A percentile compares a stretch with the other conserved stretches of the same genome.
phyloP scores from a whole-genome alignment of 2,797 vertebrate genomes.

The Hozukius guyotensis region DNA sequence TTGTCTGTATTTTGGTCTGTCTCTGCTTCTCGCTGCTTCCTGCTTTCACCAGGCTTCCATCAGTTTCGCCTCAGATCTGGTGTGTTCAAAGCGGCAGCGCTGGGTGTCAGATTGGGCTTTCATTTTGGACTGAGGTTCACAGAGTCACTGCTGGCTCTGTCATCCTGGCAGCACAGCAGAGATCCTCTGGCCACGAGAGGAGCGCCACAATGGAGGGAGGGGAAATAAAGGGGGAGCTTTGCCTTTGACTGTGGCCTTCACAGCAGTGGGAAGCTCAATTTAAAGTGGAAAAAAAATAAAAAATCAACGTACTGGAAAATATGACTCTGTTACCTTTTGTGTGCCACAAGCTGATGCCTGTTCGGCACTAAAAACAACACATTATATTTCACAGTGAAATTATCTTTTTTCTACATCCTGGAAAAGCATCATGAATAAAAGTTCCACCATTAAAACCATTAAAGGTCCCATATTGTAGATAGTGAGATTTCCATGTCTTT shows the following conservation, averaged over 20 bases:
- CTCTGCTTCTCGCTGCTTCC: slow-evolving; percentile 34
- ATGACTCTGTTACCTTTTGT: not conserved
- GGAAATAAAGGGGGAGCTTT: not conserved
- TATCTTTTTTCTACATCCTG: not conserved
- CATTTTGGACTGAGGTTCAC: slow-evolving; percentile 50
- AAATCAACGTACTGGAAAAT: not conserved
- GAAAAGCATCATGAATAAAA: not conserved
- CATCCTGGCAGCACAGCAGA: slow-evolving; percentile 14
- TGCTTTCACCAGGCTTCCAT: slow-evolving; percentile 31
- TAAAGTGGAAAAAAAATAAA: not conserved
- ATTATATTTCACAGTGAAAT: not conserved
- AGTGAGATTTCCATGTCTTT: not conserved
- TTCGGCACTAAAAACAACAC: not conserved
- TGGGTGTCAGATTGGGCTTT: slow-evolving; percentile 55
- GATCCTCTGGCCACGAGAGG: slow-evolving; percentile 7
- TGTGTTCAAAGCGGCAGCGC: slow-evolving; percentile 36
- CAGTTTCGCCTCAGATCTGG: slow-evolving; percentile 39
- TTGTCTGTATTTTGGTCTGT: slow-evolving; percentile 49
- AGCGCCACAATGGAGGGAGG: not conserved
- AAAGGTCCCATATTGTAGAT: not conserved
- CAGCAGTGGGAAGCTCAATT: not conserved
- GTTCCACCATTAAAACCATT: not conserved
- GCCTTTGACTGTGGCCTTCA: slow-evolving; percentile 41
- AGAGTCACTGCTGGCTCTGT: slow-evolving; percentile 44
- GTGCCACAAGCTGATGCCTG: not conserved